Evolutionary conservation across 2,797 vertebrate species (phyloP).

Genomic region (Chromobotia macracanthus): DNA sequence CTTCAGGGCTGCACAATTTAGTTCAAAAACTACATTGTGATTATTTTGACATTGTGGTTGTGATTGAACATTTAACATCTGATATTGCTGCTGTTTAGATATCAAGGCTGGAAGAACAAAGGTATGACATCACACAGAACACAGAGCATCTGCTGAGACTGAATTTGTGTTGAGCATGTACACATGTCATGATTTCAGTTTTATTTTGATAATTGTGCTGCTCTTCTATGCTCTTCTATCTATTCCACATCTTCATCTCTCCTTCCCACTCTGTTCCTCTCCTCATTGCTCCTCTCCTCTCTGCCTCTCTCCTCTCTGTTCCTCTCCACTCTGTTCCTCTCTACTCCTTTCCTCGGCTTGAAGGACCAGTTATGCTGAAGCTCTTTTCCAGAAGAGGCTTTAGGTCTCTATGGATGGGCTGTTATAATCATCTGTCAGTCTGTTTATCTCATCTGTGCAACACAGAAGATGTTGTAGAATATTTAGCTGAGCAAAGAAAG

Average conservation of each 20-base stretch:
- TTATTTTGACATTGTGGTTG: too few species aligned
- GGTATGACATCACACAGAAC: too few species aligned
- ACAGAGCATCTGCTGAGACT: too few species aligned
- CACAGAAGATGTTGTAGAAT: background rate
- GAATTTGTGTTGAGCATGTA: too few species aligned
- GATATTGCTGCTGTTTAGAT: too few species aligned
- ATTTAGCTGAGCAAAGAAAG: background rate
- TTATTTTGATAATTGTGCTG: background rate
- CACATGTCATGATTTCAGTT: too few species aligned
- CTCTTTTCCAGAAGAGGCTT: conserved; percentile 67
- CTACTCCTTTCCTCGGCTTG: conserved; percentile 23
- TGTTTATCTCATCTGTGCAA: conserved; percentile 18
- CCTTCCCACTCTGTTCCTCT: background rate
- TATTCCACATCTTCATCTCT: background rate
- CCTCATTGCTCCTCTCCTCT: background rate
- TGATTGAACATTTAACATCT: too few species aligned
- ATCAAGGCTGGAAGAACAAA: too few species aligned
- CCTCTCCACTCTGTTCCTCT: background rate
- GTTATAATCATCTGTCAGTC: conserved; percentile 67
- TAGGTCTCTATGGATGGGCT: conserved; percentile 60
- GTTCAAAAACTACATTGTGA: too few species aligned
- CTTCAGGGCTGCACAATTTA: too few species aligned
- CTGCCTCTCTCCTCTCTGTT: conserved; percentile 11
- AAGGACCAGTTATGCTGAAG: conserved; percentile 39
- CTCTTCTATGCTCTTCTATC: background rate